Percentiles rank a stretch among this genome's conserved stretches.
Conservation (phyloP, 1,140 invertebrate genomes). For the Penaeus vannamei region DNA sequence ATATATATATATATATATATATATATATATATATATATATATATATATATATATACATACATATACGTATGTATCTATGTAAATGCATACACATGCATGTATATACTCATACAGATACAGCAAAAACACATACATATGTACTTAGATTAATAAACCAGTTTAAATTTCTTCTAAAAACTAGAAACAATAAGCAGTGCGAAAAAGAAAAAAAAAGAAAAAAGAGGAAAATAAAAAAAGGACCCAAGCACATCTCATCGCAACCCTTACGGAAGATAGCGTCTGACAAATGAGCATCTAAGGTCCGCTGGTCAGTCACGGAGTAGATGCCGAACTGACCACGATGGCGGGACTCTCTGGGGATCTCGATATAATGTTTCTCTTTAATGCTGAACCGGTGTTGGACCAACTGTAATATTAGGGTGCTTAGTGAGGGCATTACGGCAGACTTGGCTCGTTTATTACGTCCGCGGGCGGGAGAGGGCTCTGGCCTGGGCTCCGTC, state of each 20-base stretch:
- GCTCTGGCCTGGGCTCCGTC: slow-evolving; percentile 7
- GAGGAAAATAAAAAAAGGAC: slow-evolving; percentile 9
- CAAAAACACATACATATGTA: too few relatives aligned
- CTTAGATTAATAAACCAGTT: too few relatives aligned
- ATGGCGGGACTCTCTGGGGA: slow-evolving; percentile 40
- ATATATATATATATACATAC: not conserved
- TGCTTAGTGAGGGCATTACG: slow-evolving; percentile 62
- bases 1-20: slow-evolving; percentile 3
- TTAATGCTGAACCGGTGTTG: slow-evolving; percentile 60
- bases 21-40: slow-evolving; percentile 7
- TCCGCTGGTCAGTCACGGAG: slow-evolving; percentile 55
- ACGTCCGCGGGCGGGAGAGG: slow-evolving; percentile 4
- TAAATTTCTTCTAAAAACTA: too few relatives aligned
- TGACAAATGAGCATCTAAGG: slow-evolving; percentile 45
- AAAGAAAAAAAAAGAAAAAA: not conserved
- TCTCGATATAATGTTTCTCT: slow-evolving; percentile 57
- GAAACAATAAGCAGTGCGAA: too few relatives aligned
- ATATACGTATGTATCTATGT: not conserved
- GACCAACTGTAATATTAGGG: slow-evolving; percentile 64
- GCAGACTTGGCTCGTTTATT: slow-evolving; percentile 54
- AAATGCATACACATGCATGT: too few relatives aligned
- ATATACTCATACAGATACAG: too few relatives aligned
- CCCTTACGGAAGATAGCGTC: slow-evolving; percentile 29
- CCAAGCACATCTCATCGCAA: not conserved
- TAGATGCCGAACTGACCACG: slow-evolving; percentile 43